Conservation (phyloP, 2,797 vertebrate genomes). For the Gymnoscopelus microlampas region DNA sequence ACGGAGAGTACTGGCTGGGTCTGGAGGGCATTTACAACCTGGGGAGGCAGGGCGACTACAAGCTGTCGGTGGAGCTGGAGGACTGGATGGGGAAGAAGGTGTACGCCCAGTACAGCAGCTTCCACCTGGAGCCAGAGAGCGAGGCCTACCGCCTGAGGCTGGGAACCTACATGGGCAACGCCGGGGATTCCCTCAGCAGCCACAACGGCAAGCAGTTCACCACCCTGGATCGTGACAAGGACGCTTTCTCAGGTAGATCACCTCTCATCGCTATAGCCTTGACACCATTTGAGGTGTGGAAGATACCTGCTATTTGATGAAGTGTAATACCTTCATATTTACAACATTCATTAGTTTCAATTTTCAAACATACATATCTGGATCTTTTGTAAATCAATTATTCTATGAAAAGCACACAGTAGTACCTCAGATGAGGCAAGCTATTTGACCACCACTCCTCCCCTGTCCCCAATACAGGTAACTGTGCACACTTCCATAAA, state of each 20-base stretch:
- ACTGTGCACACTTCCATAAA: slow-evolving; percentile 98
- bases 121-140: slow-evolving; percentile 92
- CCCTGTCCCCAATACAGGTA: slow-evolving; percentile 80
- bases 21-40: slow-evolving; percentile 93
- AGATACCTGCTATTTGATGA: no score
- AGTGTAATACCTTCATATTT: no score
- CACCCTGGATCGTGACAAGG: slow-evolving; percentile 94
- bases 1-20: slow-evolving; percentile 96
- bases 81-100: slow-evolving; percentile 99
- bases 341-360: no score
- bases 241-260: slow-evolving; percentile 87
- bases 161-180: slow-evolving; percentile 95
- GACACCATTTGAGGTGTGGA: no score
- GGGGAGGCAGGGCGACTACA: slow-evolving; percentile 93
- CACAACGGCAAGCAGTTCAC: slow-evolving; percentile 98
- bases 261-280: no score
- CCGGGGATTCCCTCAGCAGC: slow-evolving; percentile 93
- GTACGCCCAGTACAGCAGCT: slow-evolving; percentile 96
- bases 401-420: background rate
- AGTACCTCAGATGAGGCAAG: background rate
- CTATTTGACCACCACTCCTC: background rate
- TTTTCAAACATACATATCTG: no score
- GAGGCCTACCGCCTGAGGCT: slow-evolving; percentile 91
- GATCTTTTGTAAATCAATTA: background rate
- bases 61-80: slow-evolving; percentile 93